Conservation (phyloP, 2,888 invertebrate genomes). For the Meandrusa payeni region DNA sequence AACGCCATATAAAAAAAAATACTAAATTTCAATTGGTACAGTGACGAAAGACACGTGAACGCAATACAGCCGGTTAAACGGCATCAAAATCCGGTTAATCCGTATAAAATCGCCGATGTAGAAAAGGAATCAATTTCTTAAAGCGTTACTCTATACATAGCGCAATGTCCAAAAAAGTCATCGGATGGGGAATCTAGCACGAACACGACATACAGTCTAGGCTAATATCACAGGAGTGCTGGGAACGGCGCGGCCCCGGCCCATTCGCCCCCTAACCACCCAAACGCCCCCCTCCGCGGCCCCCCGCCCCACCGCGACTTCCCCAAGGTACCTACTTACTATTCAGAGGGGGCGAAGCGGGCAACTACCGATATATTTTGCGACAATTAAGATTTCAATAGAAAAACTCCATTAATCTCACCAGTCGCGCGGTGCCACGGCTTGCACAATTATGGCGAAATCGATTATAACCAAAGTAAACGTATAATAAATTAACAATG, state of each 20-base stretch:
- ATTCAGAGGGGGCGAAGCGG: constrained; percentile 73
- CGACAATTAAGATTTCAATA: constrained; percentile 76
- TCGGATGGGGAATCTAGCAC: constrained; percentile 74
- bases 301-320: constrained; percentile 32
- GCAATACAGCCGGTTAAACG: constrained; percentile 59
- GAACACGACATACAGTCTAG: constrained; percentile 79
- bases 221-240: constrained; percentile 81
- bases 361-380: constrained; percentile 72
- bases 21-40: constrained; percentile 50
- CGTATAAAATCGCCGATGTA: constrained; percentile 68
- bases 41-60: constrained; percentile 53
- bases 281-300: constrained; percentile 30
- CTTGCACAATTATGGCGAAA: constrained; percentile 48
- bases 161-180: constrained; percentile 62
- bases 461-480: constrained; percentile 23
- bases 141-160: constrained; percentile 58
- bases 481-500: constrained; percentile 38
- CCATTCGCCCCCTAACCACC: constrained; percentile 36
- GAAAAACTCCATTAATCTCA: constrained; percentile 51
- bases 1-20: constrained; percentile 57
- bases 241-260: constrained; percentile 69
- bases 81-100: constrained; percentile 62
- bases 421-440: constrained; percentile 54
- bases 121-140: constrained; percentile 57
- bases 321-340: constrained; percentile 66